Base-by-base conservation (phyloP, 2,113 vertebrate species). In the Pavo muticus region DNA sequence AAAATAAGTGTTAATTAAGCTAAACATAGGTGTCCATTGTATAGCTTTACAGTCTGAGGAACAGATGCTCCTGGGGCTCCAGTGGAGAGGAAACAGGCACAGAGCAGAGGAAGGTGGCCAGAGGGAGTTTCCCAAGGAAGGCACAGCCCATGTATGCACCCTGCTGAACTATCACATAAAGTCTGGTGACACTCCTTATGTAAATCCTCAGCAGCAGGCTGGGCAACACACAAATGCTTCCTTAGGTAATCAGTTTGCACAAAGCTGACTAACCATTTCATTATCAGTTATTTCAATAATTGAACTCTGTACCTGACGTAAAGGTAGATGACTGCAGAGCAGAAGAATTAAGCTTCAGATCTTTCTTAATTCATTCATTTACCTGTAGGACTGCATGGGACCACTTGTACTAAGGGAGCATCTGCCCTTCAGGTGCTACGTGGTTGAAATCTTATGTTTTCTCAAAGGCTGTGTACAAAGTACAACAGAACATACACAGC, bases 231-330 rank as follows among this genome's bases (percentile, higher is more conserved):
- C 9, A 21, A 45, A 74, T 29, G 35, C 45, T 13, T 48, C 79
- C 67, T 70, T 70, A 64, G 90, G 72, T 65, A 59, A 63, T 17
- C 1, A 4, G 25, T 90, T 91, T 95, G 82, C 42, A 40, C 39
- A 74, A 42, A 74, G 72, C 19, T 96, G 90, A 95, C 39, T 87
- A 76, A 95, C 17, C 39, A 3, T 79, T 82, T 87, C 64, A 56
- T 7, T 86, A 52, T 39, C 74, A 85, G 78, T 68, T 73, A 81
- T 30, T 88, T 24, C 71, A 56, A 29, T 44, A 71, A 60, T 32
- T 30, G 32, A 79, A 39, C 45, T 70, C 2, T 0, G 0, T 39
- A 77, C 48, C 56, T 74, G n/a, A 72, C 19, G 68, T 82, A 94
- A 80, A 80, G 60, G 42, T 56, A 18, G 54, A 4, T 64, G 54